Evolutionary conservation across 2,113 vertebrate genomes (phyloP).

Genomic region (Embiotoca jacksoni): DNA sequence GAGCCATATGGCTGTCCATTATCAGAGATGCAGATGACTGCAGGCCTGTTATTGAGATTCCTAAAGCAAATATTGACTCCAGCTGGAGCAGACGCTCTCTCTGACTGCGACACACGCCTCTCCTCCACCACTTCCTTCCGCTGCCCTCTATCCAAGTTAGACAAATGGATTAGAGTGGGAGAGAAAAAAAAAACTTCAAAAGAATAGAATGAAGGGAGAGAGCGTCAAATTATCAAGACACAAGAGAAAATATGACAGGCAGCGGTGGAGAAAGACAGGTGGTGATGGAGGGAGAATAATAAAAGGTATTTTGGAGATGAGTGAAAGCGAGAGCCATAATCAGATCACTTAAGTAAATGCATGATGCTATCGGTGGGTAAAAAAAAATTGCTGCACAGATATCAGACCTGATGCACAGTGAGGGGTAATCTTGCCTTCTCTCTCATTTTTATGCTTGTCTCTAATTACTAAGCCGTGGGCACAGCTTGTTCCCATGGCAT

Average conservation of each 20-base stretch:
- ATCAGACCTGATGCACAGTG: conserved; percentile 68
- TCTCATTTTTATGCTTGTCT: conserved; percentile 61
- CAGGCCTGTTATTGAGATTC: conserved; percentile 88
- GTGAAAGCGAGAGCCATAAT: conserved; percentile 65
- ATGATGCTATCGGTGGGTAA: conserved; percentile 56
- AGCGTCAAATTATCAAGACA: conserved; percentile 42
- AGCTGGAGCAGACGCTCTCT: conserved; percentile 81
- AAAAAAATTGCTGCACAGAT: conserved; percentile 66
- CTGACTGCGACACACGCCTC: conserved; percentile 78
- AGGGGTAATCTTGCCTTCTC: conserved; percentile 57
- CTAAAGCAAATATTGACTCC: conserved; percentile 90
- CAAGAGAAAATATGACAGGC: conserved; percentile 25
- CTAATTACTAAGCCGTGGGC: conserved; percentile 77
- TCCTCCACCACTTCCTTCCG: conserved; percentile 77
- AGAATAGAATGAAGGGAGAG: conserved; percentile 56
- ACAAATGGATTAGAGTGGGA: conserved; percentile 70
- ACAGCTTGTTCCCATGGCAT: conserved; percentile 80
- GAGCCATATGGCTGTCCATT: conserved; percentile 89
- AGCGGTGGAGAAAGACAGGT: conserved; percentile 35
- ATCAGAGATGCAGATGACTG: conserved; percentile 89
- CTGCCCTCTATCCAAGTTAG: conserved; percentile 70
- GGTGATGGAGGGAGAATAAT: conserved; percentile 47
- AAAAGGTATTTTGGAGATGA: conserved; percentile 66
- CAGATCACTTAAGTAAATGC: conserved; percentile 75
- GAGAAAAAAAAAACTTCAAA: conserved; percentile 60